Conservation (phyloP, 2,888 invertebrate genomes). For the Pegoplata infirma region DNA sequence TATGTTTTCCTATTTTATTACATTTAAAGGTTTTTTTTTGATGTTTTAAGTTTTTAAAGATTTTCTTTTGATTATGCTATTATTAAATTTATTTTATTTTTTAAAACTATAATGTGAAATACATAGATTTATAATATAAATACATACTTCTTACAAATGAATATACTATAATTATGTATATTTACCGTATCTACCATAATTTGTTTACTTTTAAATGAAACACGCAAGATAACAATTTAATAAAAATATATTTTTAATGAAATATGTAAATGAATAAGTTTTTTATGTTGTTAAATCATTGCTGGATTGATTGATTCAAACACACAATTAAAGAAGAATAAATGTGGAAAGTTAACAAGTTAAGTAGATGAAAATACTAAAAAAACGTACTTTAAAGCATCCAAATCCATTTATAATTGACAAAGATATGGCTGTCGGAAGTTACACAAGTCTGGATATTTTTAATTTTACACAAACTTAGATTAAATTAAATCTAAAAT, state of each 20-base stretch:
- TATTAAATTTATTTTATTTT: not conserved
- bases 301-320: no score
- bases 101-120: not conserved
- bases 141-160: not conserved
- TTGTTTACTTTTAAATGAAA: not conserved
- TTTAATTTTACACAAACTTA: no score
- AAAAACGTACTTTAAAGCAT: no score
- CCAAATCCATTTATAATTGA: no score
- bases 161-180: no score
- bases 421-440: no score
- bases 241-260: not conserved
- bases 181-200: not conserved
- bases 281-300: no score
- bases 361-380: no score
- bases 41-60: not conserved
- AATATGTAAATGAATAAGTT: not conserved
- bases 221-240: not conserved
- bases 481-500: no score
- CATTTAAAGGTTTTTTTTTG: slow-evolving; percentile 26
- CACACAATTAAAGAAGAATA: no score
- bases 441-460: no score
- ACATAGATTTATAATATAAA: not conserved
- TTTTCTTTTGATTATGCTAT: not conserved
- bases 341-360: no score
- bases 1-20: slow-evolving; percentile 57